Evolutionary conservation across 2,888 invertebrate species (phyloP), one percentile per base, ranked within the genome.

Genomic region (Azorinus chamasolen): DNA sequence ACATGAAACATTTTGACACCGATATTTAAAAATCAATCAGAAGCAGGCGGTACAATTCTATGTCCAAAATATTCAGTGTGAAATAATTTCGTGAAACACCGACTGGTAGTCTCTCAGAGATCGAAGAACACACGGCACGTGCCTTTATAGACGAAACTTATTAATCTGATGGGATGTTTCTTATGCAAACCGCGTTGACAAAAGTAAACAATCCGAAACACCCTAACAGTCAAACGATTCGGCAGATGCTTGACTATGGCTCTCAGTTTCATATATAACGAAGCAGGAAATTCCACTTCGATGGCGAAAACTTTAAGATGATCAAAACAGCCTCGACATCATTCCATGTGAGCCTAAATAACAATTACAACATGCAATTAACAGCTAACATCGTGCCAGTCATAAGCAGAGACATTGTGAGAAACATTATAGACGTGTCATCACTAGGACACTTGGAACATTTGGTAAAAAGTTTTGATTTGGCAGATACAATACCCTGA

Each of bases 101-200:
- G 41, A 27, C 1, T 43, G 6, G 43, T 53, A 64, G 37, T 45
- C 16, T n/a, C n/a, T n/a, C n/a, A n/a, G n/a, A n/a, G n/a, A n/a
- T n/a, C n/a, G n/a, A n/a, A 54, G 43, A 53, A 27, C 24, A 43
- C 4, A 5, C 10, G 41, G 43, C 43, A 5, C 12, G 1, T 45
- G 3, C 1, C 16, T 27, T n/a, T n/a, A n/a, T 18, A 12, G 27
- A 25, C 16, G 51, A 72, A 59, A 72, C 27, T 64, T 58, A 25
- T 24, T 45, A 65, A 16, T 41, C 41, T 14, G 51, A 54, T 48
- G 72, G 65, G 46, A 45, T 27, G 37, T 64, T 64, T 18, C 37
- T 72, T 1, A 64, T 64, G 59, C 72, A 72, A 48, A 72, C 65
- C 16, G 64, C 64, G 14, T 27, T 20, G 41, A 48, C 57, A 25